A percentile compares a stretch with the other conserved stretches of the same genome.
phyloP scores from a whole-genome alignment of 2,797 vertebrate genomes.

The Siniperca undulata region DNA sequence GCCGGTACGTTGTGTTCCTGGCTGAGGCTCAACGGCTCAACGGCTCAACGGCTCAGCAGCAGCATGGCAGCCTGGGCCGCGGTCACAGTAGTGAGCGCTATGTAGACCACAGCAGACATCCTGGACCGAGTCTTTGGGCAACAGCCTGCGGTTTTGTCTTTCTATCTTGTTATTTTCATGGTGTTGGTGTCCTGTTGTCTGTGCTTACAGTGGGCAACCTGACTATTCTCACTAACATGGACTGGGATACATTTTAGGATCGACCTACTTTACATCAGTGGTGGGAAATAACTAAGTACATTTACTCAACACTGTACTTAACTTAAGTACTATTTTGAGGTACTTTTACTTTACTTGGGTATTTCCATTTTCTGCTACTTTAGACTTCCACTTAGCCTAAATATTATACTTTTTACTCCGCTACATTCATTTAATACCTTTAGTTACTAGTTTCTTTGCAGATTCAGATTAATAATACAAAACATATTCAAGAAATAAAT shows the following conservation, averaged over 20 bases:
- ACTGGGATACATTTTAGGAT: neutral
- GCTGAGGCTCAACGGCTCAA: neutral
- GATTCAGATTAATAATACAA: neutral
- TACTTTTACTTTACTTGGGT: neutral
- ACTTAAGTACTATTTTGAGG: neutral
- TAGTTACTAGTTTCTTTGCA: neutral
- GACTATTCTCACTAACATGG: neutral
- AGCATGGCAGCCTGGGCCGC: slow-evolving; percentile 49
- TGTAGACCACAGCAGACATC: neutral
- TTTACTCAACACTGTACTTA: neutral
- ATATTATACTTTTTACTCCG: neutral
- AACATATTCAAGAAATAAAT: neutral
- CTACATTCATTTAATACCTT: too few species aligned
- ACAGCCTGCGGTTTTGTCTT: neutral
- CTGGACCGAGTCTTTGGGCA: neutral
- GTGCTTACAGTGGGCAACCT: too few species aligned
- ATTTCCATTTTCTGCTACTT: neutral
- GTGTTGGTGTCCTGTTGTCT: neutral
- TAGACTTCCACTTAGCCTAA: neutral
- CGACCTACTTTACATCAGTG: neutral
- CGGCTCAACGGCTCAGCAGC: neutral
- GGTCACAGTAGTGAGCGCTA: too few species aligned
- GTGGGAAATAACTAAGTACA: neutral
- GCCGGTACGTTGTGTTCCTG: slow-evolving; percentile 52
- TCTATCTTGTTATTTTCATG: too few species aligned